Percentiles rank a stretch among this genome's conserved stretches.
Conservation (phyloP, 1,140 invertebrate genomes). For the Gryon sp. region DNA sequence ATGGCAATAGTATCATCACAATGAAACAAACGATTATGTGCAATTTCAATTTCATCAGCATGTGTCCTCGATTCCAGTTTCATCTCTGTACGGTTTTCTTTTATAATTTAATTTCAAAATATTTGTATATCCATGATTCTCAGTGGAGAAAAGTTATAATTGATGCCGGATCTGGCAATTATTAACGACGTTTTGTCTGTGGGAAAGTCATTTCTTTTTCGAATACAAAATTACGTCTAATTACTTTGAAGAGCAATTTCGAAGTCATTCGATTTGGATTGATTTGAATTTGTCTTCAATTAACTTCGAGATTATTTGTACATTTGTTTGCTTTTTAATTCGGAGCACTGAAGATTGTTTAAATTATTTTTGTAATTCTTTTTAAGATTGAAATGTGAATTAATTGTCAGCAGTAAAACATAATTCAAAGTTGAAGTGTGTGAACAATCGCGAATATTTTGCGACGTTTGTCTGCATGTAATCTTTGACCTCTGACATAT, state of each 20-base stretch:
- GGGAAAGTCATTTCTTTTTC: neutral
- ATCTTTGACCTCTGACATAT: constrained; percentile 48
- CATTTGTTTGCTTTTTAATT: too few species aligned
- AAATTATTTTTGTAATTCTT: too few species aligned
- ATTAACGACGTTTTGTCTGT: neutral
- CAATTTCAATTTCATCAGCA: constrained; percentile 29
- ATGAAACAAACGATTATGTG: constrained; percentile 15
- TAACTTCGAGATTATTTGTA: too few species aligned
- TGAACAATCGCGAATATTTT: too few species aligned
- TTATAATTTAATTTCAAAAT: neutral
- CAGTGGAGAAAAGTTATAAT: constrained; percentile 9
- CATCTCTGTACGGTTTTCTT: constrained; percentile 2
- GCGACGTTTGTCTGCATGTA: neutral
- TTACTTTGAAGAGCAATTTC: too few species aligned
- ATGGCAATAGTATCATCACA: constrained; percentile 37
- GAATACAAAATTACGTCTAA: too few species aligned
- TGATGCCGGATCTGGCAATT: constrained; percentile 3
- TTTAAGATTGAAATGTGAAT: too few species aligned
- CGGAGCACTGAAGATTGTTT: too few species aligned
- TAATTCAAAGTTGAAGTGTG: too few species aligned
- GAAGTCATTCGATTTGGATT: neutral
- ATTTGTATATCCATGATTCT: neutral
- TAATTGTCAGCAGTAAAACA: too few species aligned
- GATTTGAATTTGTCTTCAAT: too few species aligned
- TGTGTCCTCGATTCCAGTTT: constrained; percentile 17